Base-by-base conservation (phyloP, 2,113 vertebrate species). In the Paradoxurus hermaphroditus region DNA sequence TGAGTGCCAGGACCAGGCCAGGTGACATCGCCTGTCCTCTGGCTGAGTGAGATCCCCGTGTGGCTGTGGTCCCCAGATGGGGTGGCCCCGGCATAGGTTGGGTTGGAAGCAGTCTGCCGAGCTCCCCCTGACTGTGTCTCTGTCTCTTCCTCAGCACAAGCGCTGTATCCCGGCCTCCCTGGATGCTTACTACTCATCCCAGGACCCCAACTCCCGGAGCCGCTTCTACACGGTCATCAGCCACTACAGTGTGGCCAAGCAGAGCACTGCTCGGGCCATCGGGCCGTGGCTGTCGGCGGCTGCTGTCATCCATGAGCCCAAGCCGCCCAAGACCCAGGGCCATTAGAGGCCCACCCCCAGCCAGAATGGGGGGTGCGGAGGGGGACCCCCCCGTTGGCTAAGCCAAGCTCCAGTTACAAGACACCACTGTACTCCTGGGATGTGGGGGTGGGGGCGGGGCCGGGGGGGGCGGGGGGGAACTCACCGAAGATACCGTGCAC, bases 201-300 rank as follows among this genome's bases (percentile, higher is more conserved):
- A 99, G 98, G 99, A 99, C 86, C 99, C 99, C 98, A 99, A 99
- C 98, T 99, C 99, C 18, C 99, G 99, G 97, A 99, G 99, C 97
- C 99, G 99, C 96, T 99, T 99, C 99, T 99, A 99, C 99, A 99
- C 99, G 0, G 99, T 99, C 98, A 99, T 99, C 99, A 99, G 99
- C 99, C 99, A 99, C 98, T 99, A 99, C 99, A 99, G 99, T 98
- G 99, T 99, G 99, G 99, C 99, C 98, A 99, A 99, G 99, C 99
- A 99, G 99, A 99, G 99, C 99, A 99, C 99, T 91, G 99, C 99
- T 36, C 99, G 99, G 96, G 99, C 99, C 0, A 99, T 99, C 79
- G 99, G 99, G 2, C 99, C 99, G 34, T 99, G 99, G 99, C 99
- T 99, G 97, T 99, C 99, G 3, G 99, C 99, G 14, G 99, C 99